These are phyloP conservation scores for Artemia sinica DNA, from an alignment of 2,888 invertebrate genomes.

Conservation along the genomic window DNA sequence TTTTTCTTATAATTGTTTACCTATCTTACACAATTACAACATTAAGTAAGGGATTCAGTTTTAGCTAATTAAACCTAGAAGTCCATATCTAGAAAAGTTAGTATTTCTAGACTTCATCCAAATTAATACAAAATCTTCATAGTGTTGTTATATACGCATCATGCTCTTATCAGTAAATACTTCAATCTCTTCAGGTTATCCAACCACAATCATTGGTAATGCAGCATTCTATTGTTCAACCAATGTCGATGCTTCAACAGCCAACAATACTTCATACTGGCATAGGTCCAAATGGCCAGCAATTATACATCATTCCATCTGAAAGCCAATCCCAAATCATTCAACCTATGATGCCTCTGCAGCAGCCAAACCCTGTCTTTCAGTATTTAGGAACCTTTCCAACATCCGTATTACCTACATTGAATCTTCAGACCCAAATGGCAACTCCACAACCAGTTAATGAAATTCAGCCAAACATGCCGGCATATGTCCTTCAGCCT, in stretches of 20 bases:
- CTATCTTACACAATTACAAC: too few relatives aligned
- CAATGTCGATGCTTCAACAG: not conserved
- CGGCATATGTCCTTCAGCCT: slow-evolving; percentile 2
- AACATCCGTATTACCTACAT: not conserved
- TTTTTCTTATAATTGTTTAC: too few relatives aligned
- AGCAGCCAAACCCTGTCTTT: not conserved
- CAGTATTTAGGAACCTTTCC: slow-evolving; percentile 7
- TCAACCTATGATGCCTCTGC: slow-evolving; percentile 9
- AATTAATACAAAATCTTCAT: too few relatives aligned
- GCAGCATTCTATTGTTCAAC: slow-evolving; percentile 1
- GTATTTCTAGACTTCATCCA: too few relatives aligned
- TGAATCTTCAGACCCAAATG: not conserved
- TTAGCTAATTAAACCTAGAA: too few relatives aligned
- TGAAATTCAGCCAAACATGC: too few relatives aligned
- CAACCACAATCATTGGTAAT: not conserved
- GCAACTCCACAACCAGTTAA: too few relatives aligned
- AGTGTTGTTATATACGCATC: too few relatives aligned
- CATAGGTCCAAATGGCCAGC: slow-evolving; percentile 1
- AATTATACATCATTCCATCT: not conserved
- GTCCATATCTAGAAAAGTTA: too few relatives aligned
- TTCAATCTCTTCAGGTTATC: not conserved
- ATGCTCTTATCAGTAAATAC: too few relatives aligned
- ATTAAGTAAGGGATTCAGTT: too few relatives aligned
- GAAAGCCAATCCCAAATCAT: not conserved
- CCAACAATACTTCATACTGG: slow-evolving; percentile 4